Evolutionary conservation across 2,113 vertebrate species (phyloP).

Genomic region (Cathartes aura): DNA sequence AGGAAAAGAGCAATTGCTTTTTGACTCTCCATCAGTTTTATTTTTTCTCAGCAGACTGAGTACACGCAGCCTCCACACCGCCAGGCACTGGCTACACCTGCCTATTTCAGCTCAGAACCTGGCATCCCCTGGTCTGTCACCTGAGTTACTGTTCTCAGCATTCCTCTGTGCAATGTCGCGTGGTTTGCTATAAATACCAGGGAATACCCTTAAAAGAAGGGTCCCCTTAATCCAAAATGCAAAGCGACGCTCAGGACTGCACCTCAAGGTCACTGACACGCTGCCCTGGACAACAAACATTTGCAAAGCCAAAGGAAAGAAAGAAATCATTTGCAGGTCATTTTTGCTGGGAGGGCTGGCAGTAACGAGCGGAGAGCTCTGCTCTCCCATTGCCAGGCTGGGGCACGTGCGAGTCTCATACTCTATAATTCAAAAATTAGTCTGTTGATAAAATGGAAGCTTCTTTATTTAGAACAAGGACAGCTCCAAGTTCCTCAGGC

Average conservation of each 20-base stretch:
- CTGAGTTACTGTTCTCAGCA: not conserved
- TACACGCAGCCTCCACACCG: not conserved
- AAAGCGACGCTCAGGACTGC: not conserved
- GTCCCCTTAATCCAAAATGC: not conserved
- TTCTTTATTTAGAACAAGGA: conserved; percentile 47
- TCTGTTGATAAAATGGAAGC: conserved; percentile 26
- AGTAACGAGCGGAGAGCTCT: not conserved
- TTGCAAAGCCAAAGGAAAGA: not conserved
- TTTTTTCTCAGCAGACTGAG: not conserved
- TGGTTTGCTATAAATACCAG: conserved; percentile 7
- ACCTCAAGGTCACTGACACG: not conserved
- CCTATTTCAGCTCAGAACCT: not conserved
- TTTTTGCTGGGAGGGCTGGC: not conserved
- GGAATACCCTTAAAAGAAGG: not conserved
- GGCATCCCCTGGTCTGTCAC: not conserved
- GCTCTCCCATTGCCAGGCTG: not conserved
- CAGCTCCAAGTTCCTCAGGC: conserved; percentile 3
- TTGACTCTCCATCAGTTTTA: not conserved
- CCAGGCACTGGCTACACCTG: not conserved
- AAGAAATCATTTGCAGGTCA: not conserved
- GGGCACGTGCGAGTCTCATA: not conserved
- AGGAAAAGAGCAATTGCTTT: not conserved
- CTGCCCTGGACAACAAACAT: not conserved
- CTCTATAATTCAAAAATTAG: not conserved
- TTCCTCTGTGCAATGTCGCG: accelerated